Base-by-base conservation (phyloP, 2,888 invertebrate genomes). In the Emmelina monodactyla region DNA sequence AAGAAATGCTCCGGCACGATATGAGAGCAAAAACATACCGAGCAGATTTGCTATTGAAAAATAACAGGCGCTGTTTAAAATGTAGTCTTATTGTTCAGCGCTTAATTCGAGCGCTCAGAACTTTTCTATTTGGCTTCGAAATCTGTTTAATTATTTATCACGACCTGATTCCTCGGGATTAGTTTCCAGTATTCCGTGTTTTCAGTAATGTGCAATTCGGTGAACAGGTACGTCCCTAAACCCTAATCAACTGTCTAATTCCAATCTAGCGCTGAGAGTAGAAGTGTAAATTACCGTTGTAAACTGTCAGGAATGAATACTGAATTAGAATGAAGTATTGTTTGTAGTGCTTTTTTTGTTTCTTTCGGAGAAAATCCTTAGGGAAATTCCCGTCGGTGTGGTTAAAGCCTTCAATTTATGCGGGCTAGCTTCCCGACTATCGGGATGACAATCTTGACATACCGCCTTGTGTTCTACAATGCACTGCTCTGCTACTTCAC, bases 391-490 rank as follows among this genome's bases (percentile, higher is more conserved):
- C 58, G 51, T n/a, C 61, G 56, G 56, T 61, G 65, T 57, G 58
- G 57, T 51, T 58, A 63, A 66, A 71, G 66, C 64, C 65, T 63
- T 68, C 70, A 69, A 73, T 75, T 75, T 75, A 72, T 73, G 66
- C 71, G 63, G 52, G 53, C 60, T 54, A 65, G 60, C 65, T 62
- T 65, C 63, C 53, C 59, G 61, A 62, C 62, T 62, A 59, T 64
- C 61, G 52, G 62, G 51, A 57, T 65, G 69, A 63, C 65, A 70
- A 60, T 62, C 63, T 68, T 65, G 64, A 69, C 65, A 59, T 60
- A 58, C 56, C 52, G 52, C 25, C 25, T 25, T 25, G 9, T 25
- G 25, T 25, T 51, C 56, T 62, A 68, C 70, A 69, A 65, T 64
- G 58, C 60, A 50, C 52, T 57, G 59, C 55, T 55, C 51, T 49